Base-by-base conservation (phyloP, 2,888 invertebrate genomes). In the Eulithis prunata region DNA sequence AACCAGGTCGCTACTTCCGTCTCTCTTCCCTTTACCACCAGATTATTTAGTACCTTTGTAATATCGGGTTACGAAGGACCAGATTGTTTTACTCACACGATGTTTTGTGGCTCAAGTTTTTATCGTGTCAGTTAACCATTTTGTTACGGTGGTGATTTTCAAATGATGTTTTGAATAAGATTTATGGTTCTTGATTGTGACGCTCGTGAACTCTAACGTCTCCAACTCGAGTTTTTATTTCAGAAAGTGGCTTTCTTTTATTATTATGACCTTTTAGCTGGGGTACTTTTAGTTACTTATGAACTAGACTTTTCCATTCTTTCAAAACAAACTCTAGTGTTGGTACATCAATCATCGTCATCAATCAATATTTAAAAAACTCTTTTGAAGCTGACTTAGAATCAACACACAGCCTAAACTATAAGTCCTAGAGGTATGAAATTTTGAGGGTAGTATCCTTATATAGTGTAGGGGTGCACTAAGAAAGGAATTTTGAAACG, bases 1-100 rank as follows among this genome's bases (percentile, higher is more conserved):
- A 85, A 78, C 71, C 75, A 76, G 81, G 82, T 73, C 83, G 68
- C 57, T 63, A 77, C 73, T 81, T 83, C 81, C 82, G 80, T 74
- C 63, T 72, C 74, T 71, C 70, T 71, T 68, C 72, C 70, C 45
- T 57, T 62, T 65, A 65, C 65, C 63, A 65, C 65, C 63, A 67
- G 70, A 72, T 41, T 77, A 72, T 73, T 67, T 70, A 60, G 58
- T 68, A 64, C 70, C 66, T 73, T 64, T 72, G 66, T 53, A 62
- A 59, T 68, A 49, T 71, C 66, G 51, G 57, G 69, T 70, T 73
- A 66, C 74, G 61, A 43, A 66, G 69, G 64, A 62, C 38, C 54
- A 64, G 46, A 47, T 64, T 53, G 64, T 64, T 63, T 64, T 56
- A 60, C 70, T 62, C 54, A 57, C 59, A 59, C 62, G 51, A 57